Evolutionary conservation across 2,797 vertebrate species (phyloP), one percentile per base, ranked within the genome.

Genomic region (Hydrocynus forskahlii): DNA sequence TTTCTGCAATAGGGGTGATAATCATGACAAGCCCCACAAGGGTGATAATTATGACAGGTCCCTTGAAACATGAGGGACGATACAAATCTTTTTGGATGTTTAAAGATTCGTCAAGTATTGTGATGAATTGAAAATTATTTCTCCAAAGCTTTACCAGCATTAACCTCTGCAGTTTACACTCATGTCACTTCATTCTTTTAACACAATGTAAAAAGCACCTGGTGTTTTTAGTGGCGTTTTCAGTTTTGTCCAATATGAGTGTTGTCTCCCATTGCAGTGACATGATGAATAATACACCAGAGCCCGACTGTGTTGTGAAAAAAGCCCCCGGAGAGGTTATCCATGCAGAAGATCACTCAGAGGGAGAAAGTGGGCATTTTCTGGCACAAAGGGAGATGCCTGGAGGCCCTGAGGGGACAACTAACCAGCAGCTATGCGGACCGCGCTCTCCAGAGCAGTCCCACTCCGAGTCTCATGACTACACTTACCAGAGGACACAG

Each of bases 291-390:
- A 89, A 88, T 13, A 90, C 91, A 79, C 94, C 94, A 76, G 94
- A 96, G 2, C 88, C 89, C 48, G 93, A 89, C 50, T 91, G 93
- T 17, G 91, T 88, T 0, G 94, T 92, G 79, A 96, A 95, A 91
- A 97, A 95, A 90, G 95, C 96, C 76, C 96, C 96, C 0, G 92
- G 97, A 85, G 95, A 93, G 91, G 96, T 96, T n/a, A 85, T 97
- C 81, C 95, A 96, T 43, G 83, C 92, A 0, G 96, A 97, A 91
- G 95, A 91, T 90, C 90, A 78, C 0, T 90, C 87, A 0, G 95
- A 96, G 80, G 94, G 93, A 75, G 93, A 95, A 86, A 94, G 92
- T 69, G 89, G 90, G 5, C 91, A 93, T 82, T 92, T 92, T 84
- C 92, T 94, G 62, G 89, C 86, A 19, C 90, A 83, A 59, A 80